Conservation (phyloP, 2,797 vertebrate genomes). For the Amniataba percoides region DNA sequence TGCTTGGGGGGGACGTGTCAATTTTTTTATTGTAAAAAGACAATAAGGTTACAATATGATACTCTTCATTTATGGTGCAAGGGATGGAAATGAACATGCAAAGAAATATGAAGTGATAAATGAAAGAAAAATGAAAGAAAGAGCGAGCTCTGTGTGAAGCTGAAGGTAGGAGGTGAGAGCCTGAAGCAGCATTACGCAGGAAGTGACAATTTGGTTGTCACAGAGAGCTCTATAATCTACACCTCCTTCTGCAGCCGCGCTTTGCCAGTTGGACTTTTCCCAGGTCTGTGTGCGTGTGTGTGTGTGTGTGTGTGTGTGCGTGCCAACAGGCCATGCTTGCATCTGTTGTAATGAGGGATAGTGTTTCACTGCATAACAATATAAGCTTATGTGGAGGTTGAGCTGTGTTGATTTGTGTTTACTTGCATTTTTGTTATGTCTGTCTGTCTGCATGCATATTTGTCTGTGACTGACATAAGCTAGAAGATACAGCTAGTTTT, state of each 20-base stretch:
- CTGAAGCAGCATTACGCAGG: conserved; percentile 60
- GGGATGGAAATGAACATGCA: neutral
- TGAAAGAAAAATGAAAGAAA: neutral
- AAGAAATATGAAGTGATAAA: neutral
- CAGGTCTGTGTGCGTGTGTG: conserved; percentile 31
- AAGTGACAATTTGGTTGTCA: conserved; percentile 81
- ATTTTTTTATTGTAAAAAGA: conserved; percentile 6
- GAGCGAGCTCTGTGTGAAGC: neutral
- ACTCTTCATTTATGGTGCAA: neutral
- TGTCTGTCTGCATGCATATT: neutral
- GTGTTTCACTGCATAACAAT: conserved; percentile 33
- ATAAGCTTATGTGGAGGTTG: neutral
- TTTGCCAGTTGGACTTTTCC: conserved; percentile 56
- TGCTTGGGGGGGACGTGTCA: neutral
- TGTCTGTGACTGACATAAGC: neutral
- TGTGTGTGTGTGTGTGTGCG: conserved; percentile 9
- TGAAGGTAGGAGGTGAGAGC: conserved; percentile 14
- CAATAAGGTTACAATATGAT: neutral
- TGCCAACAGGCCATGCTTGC: conserved; percentile 3
- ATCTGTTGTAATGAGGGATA: conserved; percentile 23
- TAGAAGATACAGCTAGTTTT: neutral
- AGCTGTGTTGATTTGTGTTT: neutral
- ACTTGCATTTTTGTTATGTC: neutral
- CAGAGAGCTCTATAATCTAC: conserved; percentile 72
- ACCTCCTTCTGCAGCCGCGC: conserved; percentile 72